Evolutionary conservation across 2,797 vertebrate species (phyloP), one percentile per base, ranked within the genome.

Genomic region (Hapalemur alaotrensis): DNA sequence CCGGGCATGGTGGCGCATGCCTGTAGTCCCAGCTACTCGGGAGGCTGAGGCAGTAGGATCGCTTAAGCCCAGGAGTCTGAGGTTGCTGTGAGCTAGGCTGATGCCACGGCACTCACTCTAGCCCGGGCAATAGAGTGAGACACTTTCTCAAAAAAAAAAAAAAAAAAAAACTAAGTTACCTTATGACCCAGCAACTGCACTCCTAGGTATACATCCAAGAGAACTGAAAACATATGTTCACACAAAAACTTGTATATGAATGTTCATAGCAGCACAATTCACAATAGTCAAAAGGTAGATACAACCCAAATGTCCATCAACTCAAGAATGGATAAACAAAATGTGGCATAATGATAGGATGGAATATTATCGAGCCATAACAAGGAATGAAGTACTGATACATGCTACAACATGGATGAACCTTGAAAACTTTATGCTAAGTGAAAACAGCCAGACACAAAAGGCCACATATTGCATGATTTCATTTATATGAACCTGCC

Each of bases 181-280:
- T 97, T 92, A 78, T 81, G 76, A 95, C 54, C 72, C 54, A 92
- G 54, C 61, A 90, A 95, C 89, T 95, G 79, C 50, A 96, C 43
- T 73, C 52, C 38, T 72, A 88, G 35, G 54, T 76, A 92, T 43
- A 32, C 78, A 82, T 65, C 30, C 59, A 84, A 90, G 72, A 90
- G n/a, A 92, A 87, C 0, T 92, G 65, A 94, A 93, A 93, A 93
- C 48, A 93, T 78, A 63, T 72, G 86, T 84, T 76, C 70, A 85
- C 46, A 75, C 20, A 90, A 80, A 92, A 92, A 67, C 48, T 69
- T 80, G 28, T 50, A 61, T 59, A 61, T 32, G n/a, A 94, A 83
- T 41, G 50, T 69, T 93, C 48, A 81, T 5, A 88, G 61, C 52
- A 79, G 59, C 50, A 76, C 35, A 57, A 82, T 91, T 96, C 25